These are phyloP conservation scores for Tapera naevia DNA, from an alignment of 2,797 vertebrate genomes.

Conservation along the genomic window DNA sequence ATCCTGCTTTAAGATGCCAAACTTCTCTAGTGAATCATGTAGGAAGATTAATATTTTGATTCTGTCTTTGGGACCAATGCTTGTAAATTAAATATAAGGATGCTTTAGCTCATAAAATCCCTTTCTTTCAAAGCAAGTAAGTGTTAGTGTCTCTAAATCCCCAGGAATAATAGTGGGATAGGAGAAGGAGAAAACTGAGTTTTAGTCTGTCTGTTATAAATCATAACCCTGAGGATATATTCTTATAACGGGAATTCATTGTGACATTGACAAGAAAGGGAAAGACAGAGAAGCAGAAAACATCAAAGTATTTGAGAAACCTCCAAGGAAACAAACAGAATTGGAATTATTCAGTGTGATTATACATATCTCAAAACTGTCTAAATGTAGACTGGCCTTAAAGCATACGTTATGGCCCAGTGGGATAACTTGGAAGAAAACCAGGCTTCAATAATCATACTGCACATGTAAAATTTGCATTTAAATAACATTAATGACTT, in stretches of 20 bases:
- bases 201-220: constrained; percentile 10
- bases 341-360: constrained; percentile 6
- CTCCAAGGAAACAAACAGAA: constrained; percentile 33
- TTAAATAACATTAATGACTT: background rate
- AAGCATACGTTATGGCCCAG: background rate
- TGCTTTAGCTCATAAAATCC: background rate
- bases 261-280: constrained; percentile 29
- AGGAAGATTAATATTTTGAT: background rate
- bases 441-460: background rate
- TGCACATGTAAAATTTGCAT: background rate
- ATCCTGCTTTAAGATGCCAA: background rate
- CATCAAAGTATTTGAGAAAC: constrained; percentile 33
- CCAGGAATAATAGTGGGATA: background rate
- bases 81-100: background rate
- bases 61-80: background rate
- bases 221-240: constrained; percentile 36
- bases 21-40: background rate
- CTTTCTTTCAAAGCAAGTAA: constrained; percentile 29
- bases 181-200: background rate
- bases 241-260: background rate
- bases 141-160: background rate
- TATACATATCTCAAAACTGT: background rate
- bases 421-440: constrained; percentile 11
- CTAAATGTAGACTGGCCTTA: background rate
- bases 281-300: background rate